Evolutionary conservation across 2,888 invertebrate genomes (phyloP).

Genomic region (Chesias legatella): DNA sequence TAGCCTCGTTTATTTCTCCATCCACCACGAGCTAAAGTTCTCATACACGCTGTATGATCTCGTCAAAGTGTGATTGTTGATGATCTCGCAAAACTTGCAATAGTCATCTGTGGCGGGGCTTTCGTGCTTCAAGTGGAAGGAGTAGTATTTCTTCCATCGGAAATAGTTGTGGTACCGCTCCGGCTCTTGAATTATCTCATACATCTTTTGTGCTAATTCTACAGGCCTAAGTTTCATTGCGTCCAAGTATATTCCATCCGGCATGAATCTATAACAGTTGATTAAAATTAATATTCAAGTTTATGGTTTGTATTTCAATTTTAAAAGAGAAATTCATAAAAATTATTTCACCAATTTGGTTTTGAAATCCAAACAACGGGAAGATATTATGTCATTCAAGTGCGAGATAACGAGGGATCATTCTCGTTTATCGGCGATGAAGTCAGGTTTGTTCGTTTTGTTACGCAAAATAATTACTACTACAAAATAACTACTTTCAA

Average conservation of each 20-base stretch:
- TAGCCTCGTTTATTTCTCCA: constrained; percentile 8
- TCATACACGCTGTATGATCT: constrained; percentile 31
- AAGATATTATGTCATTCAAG: too few species aligned
- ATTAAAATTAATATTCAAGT: too few species aligned
- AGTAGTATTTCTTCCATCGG: constrained; percentile 54
- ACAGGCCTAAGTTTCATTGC: constrained; percentile 43
- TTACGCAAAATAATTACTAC: too few species aligned
- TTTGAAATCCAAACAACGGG: too few species aligned
- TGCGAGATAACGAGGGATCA: too few species aligned
- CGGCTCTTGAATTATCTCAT: constrained; percentile 39
- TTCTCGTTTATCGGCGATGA: too few species aligned
- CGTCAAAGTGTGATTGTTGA: constrained; percentile 41
- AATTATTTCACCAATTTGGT: too few species aligned
- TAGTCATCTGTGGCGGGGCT: constrained; percentile 49
- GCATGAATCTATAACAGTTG: constrained; percentile 49
- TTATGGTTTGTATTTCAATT: too few species aligned
- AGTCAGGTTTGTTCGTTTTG: too few species aligned
- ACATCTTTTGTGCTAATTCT: constrained; percentile 45
- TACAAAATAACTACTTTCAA: too few species aligned
- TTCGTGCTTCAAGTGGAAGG: constrained; percentile 40
- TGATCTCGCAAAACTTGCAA: constrained; percentile 51
- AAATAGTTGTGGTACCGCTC: constrained; percentile 47
- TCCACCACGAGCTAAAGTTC: constrained; percentile 52
- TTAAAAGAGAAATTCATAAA: too few species aligned
- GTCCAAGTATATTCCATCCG: constrained; percentile 52